Evolutionary conservation across 2,797 vertebrate species (phyloP).

Genomic region (Coreius guichenoti): DNA sequence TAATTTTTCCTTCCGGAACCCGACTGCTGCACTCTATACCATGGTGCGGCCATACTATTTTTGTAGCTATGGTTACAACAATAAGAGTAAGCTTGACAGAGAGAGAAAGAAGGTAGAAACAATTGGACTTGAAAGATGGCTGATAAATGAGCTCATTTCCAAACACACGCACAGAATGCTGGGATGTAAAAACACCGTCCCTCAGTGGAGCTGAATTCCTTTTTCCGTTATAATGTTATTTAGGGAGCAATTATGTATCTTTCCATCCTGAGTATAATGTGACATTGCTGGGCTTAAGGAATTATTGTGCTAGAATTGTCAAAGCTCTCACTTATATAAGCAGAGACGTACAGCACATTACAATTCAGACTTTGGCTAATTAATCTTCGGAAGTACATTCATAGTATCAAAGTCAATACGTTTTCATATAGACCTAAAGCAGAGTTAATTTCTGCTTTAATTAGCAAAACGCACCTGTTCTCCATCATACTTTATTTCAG

Average conservation of each 20-base stretch:
- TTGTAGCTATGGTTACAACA: not conserved
- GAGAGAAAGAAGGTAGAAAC: not conserved
- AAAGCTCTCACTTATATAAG: slow-evolving; percentile 67
- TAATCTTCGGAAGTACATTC: slow-evolving; percentile 71
- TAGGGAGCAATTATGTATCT: slow-evolving; percentile 65
- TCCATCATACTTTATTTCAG: slow-evolving; percentile 13
- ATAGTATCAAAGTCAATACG: slow-evolving; percentile 22
- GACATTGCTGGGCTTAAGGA: slow-evolving; percentile 66
- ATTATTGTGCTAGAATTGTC: slow-evolving; percentile 66
- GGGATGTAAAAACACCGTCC: slow-evolving; percentile 48
- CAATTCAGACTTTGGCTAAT: slow-evolving; percentile 76
- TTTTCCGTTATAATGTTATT: slow-evolving; percentile 69
- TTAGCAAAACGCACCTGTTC: slow-evolving; percentile 34
- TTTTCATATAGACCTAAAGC: slow-evolving; percentile 37
- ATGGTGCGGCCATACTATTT: not conserved
- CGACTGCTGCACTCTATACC: not conserved
- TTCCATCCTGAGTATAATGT: slow-evolving; percentile 59
- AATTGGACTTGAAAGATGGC: slow-evolving; percentile 40
- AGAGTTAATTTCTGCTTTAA: slow-evolving; percentile 68
- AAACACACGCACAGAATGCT: slow-evolving; percentile 57
- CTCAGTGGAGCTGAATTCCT: slow-evolving; percentile 55
- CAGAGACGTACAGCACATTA: slow-evolving; percentile 67
- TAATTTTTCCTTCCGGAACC: no score
- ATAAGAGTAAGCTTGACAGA: not conserved
- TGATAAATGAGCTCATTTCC: slow-evolving; percentile 69